These are phyloP conservation scores for Otis tarda DNA, from an alignment of 2,113 vertebrate species.

Conservation along the genomic window DNA sequence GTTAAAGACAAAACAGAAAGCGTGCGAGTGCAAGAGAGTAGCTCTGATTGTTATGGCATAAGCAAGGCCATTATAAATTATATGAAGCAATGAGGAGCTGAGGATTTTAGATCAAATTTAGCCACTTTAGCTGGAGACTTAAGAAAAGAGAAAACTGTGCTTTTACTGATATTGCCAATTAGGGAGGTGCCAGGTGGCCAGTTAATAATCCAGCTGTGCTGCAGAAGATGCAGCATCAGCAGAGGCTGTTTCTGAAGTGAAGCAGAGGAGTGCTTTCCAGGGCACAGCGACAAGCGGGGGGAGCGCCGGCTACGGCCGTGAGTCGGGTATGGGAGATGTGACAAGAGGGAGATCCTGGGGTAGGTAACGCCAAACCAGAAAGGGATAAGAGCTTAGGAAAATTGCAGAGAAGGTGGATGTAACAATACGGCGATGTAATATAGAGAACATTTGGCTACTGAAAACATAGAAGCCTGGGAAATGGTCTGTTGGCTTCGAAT, in stretches of 20 bases:
- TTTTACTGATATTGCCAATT: conserved; percentile 24
- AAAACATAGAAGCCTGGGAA: background rate
- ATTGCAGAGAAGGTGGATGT: background rate
- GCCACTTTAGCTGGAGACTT: background rate
- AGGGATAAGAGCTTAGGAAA: background rate
- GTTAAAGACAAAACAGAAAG: background rate
- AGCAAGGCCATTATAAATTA: background rate
- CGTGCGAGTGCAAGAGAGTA: background rate
- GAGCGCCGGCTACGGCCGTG: rapidly evolving
- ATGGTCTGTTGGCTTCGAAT: background rate
- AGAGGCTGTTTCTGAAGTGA: background rate
- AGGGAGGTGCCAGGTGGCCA: conserved; percentile 23
- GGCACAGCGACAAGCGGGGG: background rate
- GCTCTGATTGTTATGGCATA: background rate
- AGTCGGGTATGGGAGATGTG: rapidly evolving
- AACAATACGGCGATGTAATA: background rate
- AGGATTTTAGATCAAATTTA: conserved; percentile 37
- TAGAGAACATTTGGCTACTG: background rate
- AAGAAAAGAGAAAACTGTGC: conserved; percentile 11
- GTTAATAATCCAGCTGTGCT: conserved; percentile 4
- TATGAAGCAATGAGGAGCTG: background rate
- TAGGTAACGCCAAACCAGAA: background rate
- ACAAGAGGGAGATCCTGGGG: background rate
- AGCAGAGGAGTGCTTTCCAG: background rate
- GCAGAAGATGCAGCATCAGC: background rate